Base-by-base conservation (phyloP, 2,113 vertebrate genomes). In the Channa argus region DNA sequence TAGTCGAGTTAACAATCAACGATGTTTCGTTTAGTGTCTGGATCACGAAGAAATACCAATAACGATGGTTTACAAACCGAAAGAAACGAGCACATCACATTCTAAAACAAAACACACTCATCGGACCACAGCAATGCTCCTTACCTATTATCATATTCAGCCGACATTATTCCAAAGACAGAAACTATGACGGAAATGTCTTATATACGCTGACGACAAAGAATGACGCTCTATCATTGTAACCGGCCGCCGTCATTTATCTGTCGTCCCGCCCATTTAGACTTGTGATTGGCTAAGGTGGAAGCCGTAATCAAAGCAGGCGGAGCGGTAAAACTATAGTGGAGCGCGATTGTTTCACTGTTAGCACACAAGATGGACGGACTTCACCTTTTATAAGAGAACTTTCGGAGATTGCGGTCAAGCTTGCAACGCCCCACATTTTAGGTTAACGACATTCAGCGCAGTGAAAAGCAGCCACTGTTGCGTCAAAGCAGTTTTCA, bases 101-200 rank as follows among this genome's bases (percentile, higher is more conserved):
- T 3, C 3, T 10, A 5, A 41, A 38, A 14, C 1, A 10, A 1
- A 6, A 15, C 53, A 36, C 4, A 1, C 2, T 2, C 2, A 2
- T 1, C 11, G 4, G 3, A 34, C 1, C 14, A 54, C 3, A 33
- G 37, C 24, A 41, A n/a, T 0, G 33, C 43, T 12, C 5, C 93
- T 92, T 83, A 95, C 94, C 94, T 94, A 80, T 94, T 91, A 61
- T 94, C 94, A 91, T 92, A 91, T 86, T 94, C 89, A 74, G 94
- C 93, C 91, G 94, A 94, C 94, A 95, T 95, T 92, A 90, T 95
- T 84, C 88, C 94, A 94, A 94, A 93, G 92, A 90, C 91, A 91
- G 91, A 91, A 71, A 73, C 71, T 67, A 82, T 71, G 86, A 89
- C 85, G 91, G 86, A 91, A 90, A 92, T 88, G 75, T 89, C 63